Evolutionary conservation across 2,888 invertebrate species (phyloP).

Genomic region (Formica aserva): DNA sequence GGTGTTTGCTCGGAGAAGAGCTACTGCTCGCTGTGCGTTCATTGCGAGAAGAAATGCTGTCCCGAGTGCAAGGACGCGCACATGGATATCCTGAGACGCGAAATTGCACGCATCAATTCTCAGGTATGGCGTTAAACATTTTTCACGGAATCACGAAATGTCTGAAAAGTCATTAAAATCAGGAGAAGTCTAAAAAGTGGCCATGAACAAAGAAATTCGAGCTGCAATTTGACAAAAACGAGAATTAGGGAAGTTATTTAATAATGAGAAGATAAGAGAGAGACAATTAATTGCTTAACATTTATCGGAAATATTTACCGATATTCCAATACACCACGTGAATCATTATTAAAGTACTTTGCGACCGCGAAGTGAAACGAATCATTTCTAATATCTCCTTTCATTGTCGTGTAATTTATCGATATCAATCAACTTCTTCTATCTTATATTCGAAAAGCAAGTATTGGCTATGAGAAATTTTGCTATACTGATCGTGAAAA

Average conservation of each 20-base stretch:
- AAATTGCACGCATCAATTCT: constrained; percentile 95
- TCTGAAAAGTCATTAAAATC: neutral
- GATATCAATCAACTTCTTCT: neutral
- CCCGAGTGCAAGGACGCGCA: constrained; percentile 98
- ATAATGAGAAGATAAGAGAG: neutral
- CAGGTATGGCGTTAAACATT: constrained; percentile 86
- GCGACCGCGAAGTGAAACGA: neutral
- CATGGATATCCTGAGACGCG: constrained; percentile 97
- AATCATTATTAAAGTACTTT: neutral
- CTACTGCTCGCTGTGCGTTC: constrained; percentile 95
- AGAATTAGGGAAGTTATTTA: neutral
- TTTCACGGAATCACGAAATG: neutral
- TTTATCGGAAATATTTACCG: neutral
- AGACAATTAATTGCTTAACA: constrained; percentile 8
- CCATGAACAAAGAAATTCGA: neutral
- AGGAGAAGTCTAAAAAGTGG: neutral
- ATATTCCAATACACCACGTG: neutral
- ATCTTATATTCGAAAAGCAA: neutral
- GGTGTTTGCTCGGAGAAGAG: constrained; percentile 97
- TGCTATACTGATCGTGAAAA: constrained; percentile 11
- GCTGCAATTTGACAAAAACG: neutral
- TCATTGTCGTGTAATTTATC: neutral
- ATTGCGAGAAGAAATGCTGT: constrained; percentile 99
- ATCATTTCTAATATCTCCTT: neutral
- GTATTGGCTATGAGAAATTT: neutral